Base-by-base conservation (phyloP, 2,113 vertebrate genomes). In the Engystomops pustulosus region DNA sequence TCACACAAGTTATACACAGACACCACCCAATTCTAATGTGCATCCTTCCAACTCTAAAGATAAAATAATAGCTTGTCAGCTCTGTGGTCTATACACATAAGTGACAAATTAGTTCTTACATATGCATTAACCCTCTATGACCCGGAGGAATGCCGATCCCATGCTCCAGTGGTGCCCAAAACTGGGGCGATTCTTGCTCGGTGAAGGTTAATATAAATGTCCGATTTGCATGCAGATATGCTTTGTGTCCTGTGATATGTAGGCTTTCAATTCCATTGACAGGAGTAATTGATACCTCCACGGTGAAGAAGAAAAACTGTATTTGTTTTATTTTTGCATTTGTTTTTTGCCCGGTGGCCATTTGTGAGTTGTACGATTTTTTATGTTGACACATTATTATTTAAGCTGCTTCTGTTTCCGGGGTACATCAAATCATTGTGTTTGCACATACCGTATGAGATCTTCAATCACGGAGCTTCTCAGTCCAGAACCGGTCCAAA, bases 111-210 rank as follows among this genome's bases (percentile, higher is more conserved):
- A 78, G 75, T 41, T 41, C 34, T 38, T 78, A 78, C 51, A 60
- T 78, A 58, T 60, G 17, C 51, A 60, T 78, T 78, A 78, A 78
- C 51, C 75, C 51, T 78, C 32, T 78, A 4, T 60, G 75, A 78
- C 75, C 75, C 41, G 36, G 75, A 41, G 75, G 75, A 78, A 14
- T 58, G 75, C 53, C n/a, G 53, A 60, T 55, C 51, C 51, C 75
- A 78, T 58, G 75, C 75, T 78, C 75, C 53, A 78, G n/a, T 60
- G 75, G 51, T 78, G 75, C 75, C 74, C 74, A 77, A 77, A 34
- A 77, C 74, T 38, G 74, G 25, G 30, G 17, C 32, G 23, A 17
- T 38, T 36, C 75, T 38, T 38, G 53, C 34, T 55, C 75, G 60
- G 20, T 18, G 36, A 55, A 58, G 75, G 34, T 78, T 78, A 78